Conservation (phyloP, 1,140 invertebrate species). For the Drosophila varians region DNA sequence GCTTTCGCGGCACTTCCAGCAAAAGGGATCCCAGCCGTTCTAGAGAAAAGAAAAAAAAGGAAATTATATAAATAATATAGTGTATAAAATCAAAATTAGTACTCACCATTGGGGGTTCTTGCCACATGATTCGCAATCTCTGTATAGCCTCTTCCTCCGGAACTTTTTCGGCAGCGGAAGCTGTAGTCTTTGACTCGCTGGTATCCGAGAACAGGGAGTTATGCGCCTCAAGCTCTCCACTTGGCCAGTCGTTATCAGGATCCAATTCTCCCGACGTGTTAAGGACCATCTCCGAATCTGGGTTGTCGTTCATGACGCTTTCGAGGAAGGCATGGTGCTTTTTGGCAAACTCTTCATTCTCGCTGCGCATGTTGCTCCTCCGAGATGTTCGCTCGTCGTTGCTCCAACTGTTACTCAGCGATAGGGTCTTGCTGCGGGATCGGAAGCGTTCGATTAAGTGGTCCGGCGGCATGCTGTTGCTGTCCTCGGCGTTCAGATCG, state of each 20-base stretch:
- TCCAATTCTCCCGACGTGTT: neutral
- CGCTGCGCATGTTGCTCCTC: constrained; percentile 84
- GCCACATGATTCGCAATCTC: constrained; percentile 48
- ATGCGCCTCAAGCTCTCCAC: constrained; percentile 30
- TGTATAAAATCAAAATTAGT: neutral
- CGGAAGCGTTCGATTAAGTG: constrained; percentile 9
- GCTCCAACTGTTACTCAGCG: constrained; percentile 34
- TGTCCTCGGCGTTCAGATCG: constrained; percentile 32
- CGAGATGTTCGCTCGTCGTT: constrained; percentile 40
- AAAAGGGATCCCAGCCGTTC: constrained; percentile 89
- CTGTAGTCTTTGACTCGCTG: constrained; percentile 23
- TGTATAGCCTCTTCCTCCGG: constrained; percentile 42
- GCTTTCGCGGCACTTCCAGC: constrained; percentile 94
- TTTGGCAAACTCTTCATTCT: constrained; percentile 86
- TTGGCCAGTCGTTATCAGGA: constrained; percentile 15
- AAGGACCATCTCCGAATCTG: constrained; percentile 3
- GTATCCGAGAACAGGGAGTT: constrained; percentile 47
- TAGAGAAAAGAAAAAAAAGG: constrained; percentile 7
- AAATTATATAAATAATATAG: neutral
- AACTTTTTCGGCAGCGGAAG: constrained; percentile 17
- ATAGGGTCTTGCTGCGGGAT: constrained; percentile 58
- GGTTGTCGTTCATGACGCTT: constrained; percentile 61
- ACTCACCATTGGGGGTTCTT: constrained; percentile 62
- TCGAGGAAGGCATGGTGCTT: constrained; percentile 86
- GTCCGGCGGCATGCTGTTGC: constrained; percentile 28